Evolutionary conservation across 2,888 invertebrate genomes (phyloP).

Genomic region (Papilio demoleus): DNA sequence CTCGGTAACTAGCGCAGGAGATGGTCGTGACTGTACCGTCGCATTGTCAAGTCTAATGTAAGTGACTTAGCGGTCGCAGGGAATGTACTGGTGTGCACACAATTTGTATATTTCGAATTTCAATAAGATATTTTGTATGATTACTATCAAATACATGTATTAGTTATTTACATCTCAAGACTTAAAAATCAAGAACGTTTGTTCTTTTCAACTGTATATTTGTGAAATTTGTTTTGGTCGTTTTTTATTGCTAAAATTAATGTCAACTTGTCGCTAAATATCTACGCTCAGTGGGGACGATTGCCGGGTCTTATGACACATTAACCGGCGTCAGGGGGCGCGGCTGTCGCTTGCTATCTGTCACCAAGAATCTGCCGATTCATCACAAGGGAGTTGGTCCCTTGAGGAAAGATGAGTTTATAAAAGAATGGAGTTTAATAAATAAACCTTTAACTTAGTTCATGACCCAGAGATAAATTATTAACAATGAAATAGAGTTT

Average conservation of each 20-base stretch:
- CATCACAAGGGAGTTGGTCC: conserved; percentile 61
- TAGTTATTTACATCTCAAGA: neutral
- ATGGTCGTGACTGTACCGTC: conserved; percentile 72
- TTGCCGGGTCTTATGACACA: conserved; percentile 79
- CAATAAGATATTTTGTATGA: neutral
- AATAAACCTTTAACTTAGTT: neutral
- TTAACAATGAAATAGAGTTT: neutral
- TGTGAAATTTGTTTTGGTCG: too few relatives aligned
- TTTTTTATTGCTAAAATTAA: neutral
- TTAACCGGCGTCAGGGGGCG: conserved; percentile 62
- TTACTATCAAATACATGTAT: neutral
- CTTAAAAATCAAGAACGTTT: neutral
- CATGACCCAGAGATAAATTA: neutral
- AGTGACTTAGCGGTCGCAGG: conserved; percentile 63
- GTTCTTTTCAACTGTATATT: neutral
- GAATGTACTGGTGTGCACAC: conserved; percentile 55
- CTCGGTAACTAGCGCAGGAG: conserved; percentile 74
- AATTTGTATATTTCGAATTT: conserved; percentile 42
- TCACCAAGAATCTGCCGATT: conserved; percentile 76
- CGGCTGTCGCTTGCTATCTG: conserved; percentile 63
- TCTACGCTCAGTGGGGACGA: conserved; percentile 69
- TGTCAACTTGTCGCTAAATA: conserved; percentile 37
- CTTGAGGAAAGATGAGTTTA: conserved; percentile 39
- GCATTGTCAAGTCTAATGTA: conserved; percentile 77
- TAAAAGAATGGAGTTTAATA: conserved; percentile 29